Percentiles rank a stretch among this genome's conserved stretches.
Evolutionary conservation across 1,140 invertebrate species (phyloP).

Genomic region (Drosophila teissieri): DNA sequence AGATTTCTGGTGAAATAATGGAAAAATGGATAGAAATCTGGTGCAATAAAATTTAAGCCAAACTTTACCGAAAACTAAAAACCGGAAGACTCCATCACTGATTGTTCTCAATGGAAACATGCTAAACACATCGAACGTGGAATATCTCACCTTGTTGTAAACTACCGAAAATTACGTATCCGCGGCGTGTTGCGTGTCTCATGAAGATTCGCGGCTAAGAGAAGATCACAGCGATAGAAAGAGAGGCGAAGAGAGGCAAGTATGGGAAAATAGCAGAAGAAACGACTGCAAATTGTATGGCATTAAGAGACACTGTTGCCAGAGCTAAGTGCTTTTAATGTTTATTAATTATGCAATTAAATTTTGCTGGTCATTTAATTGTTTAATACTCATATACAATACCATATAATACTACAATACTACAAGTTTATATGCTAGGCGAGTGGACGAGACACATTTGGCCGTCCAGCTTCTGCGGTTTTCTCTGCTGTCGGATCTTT

Average conservation of each 20-base stretch:
- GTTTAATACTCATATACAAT: constrained; percentile 55
- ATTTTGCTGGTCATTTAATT: constrained; percentile 78
- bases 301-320: constrained; percentile 71
- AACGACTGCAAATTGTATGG: constrained; percentile 73
- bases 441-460: constrained; percentile 18
- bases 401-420: neutral
- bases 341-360: constrained; percentile 83
- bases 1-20: neutral
- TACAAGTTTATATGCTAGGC: constrained; percentile 2
- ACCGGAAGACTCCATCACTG: neutral
- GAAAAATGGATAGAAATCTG: neutral
- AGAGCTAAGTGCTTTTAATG: constrained; percentile 81
- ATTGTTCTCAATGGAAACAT: constrained; percentile 3
- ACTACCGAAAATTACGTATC: constrained; percentile 36
- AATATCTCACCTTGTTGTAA: constrained; percentile 26
- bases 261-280: constrained; percentile 23
- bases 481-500: constrained; percentile 38
- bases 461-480: constrained; percentile 22
- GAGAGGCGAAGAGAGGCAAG: neutral
- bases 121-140: constrained; percentile 2
- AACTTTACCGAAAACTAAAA: neutral
- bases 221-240: constrained; percentile 4
- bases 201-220: constrained; percentile 35
- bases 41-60: too few relatives aligned
- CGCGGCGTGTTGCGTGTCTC: constrained; percentile 55